Evolutionary conservation across 2,797 vertebrate genomes (phyloP).

Genomic region (Falco rusticolus): DNA sequence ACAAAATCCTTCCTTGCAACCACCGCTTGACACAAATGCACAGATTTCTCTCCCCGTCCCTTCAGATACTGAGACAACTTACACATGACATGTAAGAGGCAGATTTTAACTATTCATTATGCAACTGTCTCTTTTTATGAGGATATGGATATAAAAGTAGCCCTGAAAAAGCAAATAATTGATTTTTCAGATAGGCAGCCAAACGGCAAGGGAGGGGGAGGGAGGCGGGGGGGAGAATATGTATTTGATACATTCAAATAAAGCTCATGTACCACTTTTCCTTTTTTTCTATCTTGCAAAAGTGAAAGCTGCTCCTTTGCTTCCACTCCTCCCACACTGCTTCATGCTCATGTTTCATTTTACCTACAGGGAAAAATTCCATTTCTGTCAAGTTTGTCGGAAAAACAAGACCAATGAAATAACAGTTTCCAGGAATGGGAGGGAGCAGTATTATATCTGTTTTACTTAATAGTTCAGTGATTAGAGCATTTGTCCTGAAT

Average conservation of each 20-base stretch:
- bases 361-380: background rate
- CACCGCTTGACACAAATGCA: background rate
- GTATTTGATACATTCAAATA: background rate
- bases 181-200: background rate
- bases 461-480: background rate
- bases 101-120: background rate
- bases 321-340: background rate
- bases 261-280: background rate
- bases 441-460: background rate
- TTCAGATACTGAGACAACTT: background rate
- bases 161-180: background rate
- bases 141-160: background rate
- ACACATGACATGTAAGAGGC: background rate
- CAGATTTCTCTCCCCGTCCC: background rate
- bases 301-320: background rate
- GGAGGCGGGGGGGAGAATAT: too few relatives aligned
- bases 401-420: background rate
- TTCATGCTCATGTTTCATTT: background rate
- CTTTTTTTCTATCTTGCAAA: background rate
- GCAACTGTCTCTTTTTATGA: background rate
- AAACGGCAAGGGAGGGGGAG: background rate
- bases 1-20: constrained; percentile 18
- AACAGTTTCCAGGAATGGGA: background rate
- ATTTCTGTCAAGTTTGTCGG: background rate
- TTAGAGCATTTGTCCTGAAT: background rate